These are phyloP conservation scores for Lophius americanus DNA, from an alignment of 2,797 vertebrate species.

Conservation along the genomic window DNA sequence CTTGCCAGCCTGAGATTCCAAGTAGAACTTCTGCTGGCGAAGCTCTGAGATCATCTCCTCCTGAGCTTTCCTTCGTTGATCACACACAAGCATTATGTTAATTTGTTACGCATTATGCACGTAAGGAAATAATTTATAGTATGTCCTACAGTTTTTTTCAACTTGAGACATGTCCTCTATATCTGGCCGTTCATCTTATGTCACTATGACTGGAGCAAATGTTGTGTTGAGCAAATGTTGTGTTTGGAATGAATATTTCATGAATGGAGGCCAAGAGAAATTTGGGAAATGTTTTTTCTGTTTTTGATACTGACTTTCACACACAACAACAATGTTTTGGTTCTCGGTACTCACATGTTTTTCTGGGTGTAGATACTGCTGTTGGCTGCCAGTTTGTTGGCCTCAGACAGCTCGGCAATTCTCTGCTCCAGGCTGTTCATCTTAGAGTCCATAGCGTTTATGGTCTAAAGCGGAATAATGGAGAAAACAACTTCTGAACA, in stretches of 20 bases:
- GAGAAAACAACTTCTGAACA: background rate
- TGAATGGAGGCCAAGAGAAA: background rate
- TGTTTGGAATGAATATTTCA: background rate
- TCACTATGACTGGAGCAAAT: background rate
- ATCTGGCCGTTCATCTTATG: background rate
- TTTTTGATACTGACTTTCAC: too few relatives aligned
- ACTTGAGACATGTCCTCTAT: background rate
- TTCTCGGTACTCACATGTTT: constrained; percentile 91
- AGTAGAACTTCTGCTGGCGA: constrained; percentile 97
- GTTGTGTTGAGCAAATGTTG: background rate
- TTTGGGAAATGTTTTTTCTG: background rate
- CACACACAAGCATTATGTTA: constrained; percentile 8
- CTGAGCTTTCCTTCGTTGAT: constrained; percentile 91
- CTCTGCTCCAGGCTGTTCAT: constrained; percentile 97
- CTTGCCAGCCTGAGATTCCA: constrained; percentile 87
- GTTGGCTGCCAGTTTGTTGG: constrained; percentile 97
- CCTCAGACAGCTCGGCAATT: constrained; percentile 95
- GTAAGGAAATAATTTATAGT: background rate
- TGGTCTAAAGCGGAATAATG: constrained; percentile 83
- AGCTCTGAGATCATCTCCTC: constrained; percentile 99
- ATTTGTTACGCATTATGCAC: background rate
- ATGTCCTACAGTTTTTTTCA: background rate
- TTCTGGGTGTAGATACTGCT: constrained; percentile 99
- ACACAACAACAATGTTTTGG: background rate
- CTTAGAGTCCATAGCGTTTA: constrained; percentile 99